phyloP scores from a whole-genome alignment of 2,888 invertebrate species.

The Lasioglossum morio region DNA sequence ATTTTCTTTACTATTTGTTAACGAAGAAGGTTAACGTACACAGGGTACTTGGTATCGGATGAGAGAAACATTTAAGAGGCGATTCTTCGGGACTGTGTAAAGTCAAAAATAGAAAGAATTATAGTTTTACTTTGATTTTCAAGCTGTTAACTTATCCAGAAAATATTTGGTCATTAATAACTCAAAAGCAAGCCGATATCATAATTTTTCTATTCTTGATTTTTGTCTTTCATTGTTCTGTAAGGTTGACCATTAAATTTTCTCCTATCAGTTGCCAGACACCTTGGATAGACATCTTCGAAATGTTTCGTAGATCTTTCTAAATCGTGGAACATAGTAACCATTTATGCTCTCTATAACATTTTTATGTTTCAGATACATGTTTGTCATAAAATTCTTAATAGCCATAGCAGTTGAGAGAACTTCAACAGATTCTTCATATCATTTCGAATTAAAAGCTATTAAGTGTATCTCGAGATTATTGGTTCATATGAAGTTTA shows the following conservation, averaged over 20 bases:
- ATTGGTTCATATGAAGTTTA: slow-evolving; percentile 2
- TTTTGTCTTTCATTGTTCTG: background rate
- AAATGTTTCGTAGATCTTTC: slow-evolving; percentile 10
- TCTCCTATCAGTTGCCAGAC: background rate
- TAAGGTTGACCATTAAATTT: background rate
- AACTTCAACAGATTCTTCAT: slow-evolving; percentile 33
- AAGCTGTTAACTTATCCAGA: background rate
- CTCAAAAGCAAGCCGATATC: background rate
- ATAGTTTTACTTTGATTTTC: background rate
- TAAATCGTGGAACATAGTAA: slow-evolving; percentile 5
- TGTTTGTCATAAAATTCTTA: slow-evolving; percentile 48
- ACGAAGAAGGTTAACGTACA: background rate
- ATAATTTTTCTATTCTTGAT: background rate
- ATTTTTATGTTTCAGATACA: slow-evolving; percentile 59
- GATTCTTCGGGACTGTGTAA: background rate
- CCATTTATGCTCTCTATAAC: slow-evolving; percentile 35
- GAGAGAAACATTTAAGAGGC: background rate
- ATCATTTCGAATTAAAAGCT: slow-evolving; percentile 28
- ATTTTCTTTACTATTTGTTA: background rate
- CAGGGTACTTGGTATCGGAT: too few relatives aligned
- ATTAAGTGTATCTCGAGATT: slow-evolving; percentile 3
- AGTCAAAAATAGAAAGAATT: background rate
- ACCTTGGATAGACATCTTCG: background rate
- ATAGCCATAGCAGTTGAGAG: slow-evolving; percentile 37
- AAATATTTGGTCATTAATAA: background rate